Conservation (phyloP, 2,888 invertebrate species). For the Aethes cnicana region DNA sequence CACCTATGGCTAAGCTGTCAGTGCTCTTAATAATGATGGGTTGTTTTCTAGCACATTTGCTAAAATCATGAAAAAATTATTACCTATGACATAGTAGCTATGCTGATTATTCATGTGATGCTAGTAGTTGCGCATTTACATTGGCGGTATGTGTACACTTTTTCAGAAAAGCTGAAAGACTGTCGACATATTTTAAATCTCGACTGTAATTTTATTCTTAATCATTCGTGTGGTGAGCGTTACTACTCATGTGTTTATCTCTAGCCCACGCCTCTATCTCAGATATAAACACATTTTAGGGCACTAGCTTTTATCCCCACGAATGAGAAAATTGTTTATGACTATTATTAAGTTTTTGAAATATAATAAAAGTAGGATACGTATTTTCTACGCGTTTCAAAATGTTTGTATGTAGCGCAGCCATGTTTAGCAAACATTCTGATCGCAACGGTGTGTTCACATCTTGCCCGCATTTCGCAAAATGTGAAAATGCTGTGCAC, state of each 20-base stretch:
- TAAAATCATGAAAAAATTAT: not conserved
- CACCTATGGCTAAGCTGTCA: no score
- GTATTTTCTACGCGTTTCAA: constrained; percentile 2
- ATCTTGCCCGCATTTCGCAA: no score
- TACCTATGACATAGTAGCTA: not conserved
- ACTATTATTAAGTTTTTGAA: constrained; percentile 7
- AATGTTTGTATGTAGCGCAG: constrained; percentile 1
- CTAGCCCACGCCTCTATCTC: not conserved
- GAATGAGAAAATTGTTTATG: not conserved
- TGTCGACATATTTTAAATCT: no score
- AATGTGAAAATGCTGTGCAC: no score
- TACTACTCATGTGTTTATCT: not conserved
- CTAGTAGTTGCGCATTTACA: not conserved
- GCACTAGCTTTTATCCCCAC: not conserved
- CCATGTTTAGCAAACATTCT: constrained; percentile 1
- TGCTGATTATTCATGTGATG: not conserved
- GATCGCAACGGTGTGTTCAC: not conserved
- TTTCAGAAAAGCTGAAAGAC: no score
- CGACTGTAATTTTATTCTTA: not conserved
- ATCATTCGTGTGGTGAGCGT: not conserved
- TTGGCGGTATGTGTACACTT: no score
- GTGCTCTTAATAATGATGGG: not conserved
- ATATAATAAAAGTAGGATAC: not conserved
- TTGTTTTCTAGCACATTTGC: not conserved
- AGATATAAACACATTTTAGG: not conserved